Conservation (phyloP, 2,113 vertebrate genomes). For the Etheostoma spectabile region DNA sequence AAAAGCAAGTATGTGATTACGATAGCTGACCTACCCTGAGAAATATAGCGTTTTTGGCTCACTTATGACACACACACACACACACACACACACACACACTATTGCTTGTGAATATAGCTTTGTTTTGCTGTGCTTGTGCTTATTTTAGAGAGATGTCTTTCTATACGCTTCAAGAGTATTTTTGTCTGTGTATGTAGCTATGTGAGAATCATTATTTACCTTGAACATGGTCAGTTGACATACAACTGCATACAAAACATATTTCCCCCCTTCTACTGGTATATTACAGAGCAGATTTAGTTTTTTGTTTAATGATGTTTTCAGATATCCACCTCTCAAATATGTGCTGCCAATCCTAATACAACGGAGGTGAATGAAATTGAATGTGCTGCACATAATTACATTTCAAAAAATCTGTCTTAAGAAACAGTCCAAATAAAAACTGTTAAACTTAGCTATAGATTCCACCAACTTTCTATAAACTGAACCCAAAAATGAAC, state of each 20-base stretch:
- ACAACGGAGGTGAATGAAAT: background rate
- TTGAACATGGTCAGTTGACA: background rate
- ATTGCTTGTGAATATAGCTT: no score
- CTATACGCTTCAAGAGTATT: background rate
- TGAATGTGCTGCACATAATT: background rate
- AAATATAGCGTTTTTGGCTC: background rate
- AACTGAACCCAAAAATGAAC: constrained; percentile 1
- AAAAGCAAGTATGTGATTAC: constrained; percentile 15
- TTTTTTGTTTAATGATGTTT: background rate
- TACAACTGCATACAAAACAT: background rate
- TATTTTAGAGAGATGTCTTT: constrained; percentile 8
- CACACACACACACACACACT: no score
- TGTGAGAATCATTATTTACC: background rate
- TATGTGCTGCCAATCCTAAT: background rate
- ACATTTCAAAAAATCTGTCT: background rate
- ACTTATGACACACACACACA: background rate
- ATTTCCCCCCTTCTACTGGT: background rate
- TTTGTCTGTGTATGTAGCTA: background rate
- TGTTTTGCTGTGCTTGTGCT: background rate
- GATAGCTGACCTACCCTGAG: constrained; percentile 15
- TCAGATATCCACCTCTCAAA: background rate
- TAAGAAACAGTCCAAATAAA: background rate
- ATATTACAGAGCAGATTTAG: background rate
- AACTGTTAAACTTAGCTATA: background rate
- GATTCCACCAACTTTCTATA: background rate